Evolutionary conservation across 1,140 invertebrate genomes (phyloP).

Genomic region (Solenopsis fugax): DNA sequence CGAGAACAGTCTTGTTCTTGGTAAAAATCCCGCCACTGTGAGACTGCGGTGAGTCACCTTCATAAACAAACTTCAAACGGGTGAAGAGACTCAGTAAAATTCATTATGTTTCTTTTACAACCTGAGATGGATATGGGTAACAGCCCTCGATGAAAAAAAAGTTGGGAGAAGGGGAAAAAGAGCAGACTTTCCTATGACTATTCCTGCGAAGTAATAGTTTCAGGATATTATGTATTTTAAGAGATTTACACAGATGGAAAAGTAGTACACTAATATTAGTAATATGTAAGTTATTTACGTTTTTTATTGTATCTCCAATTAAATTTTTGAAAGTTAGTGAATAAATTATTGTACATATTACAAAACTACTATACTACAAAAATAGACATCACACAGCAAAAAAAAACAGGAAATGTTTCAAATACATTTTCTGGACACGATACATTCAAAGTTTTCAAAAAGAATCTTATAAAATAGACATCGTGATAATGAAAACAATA

Average conservation of each 20-base stretch:
- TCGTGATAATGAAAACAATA: not conserved
- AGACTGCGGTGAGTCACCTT: constrained; percentile 66
- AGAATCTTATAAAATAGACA: not conserved
- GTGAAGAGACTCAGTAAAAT: constrained; percentile 47
- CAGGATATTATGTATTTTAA: not conserved
- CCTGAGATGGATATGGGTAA: not conserved
- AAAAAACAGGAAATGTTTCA: no score
- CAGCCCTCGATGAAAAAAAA: not conserved
- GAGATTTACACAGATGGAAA: not conserved
- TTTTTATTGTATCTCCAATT: not conserved
- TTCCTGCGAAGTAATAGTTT: not conserved
- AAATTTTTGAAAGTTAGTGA: not conserved
- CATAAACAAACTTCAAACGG: not conserved
- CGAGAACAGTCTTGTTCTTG: constrained; percentile 57
- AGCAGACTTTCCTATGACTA: not conserved
- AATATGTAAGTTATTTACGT: not conserved
- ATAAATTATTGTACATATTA: not conserved
- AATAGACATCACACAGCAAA: no score
- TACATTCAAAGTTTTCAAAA: no score
- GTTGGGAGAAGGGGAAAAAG: not conserved
- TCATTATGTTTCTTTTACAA: constrained; percentile 15
- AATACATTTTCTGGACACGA: no score
- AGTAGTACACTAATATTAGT: not conserved
- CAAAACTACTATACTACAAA: no score
- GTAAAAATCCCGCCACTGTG: constrained; percentile 38